phyloP scores from a whole-genome alignment of 2,888 invertebrate genomes.

The Limnephilus rhombicus region DNA sequence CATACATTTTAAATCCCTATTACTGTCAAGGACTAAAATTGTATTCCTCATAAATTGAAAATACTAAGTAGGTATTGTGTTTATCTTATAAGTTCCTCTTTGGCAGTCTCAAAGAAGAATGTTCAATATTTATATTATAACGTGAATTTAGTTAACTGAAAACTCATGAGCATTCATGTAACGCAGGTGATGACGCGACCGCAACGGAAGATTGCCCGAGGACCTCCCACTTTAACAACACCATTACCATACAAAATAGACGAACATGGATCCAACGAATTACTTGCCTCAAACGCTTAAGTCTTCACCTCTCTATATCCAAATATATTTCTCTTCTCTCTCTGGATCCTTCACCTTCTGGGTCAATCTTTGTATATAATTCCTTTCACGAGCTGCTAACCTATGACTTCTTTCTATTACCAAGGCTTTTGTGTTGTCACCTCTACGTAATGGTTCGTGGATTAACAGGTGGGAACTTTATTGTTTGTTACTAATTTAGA shows the following conservation, averaged over 20 bases:
- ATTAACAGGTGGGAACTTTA: slow-evolving; percentile 58
- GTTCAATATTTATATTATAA: background rate
- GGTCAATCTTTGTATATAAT: background rate
- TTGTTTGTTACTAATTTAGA: slow-evolving; percentile 20
- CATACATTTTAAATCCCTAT: background rate
- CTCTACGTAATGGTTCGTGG: slow-evolving; percentile 46
- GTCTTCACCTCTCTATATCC: slow-evolving; percentile 13
- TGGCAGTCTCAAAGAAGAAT: background rate
- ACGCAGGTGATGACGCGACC: slow-evolving; percentile 66
- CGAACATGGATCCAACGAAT: slow-evolving; percentile 79
- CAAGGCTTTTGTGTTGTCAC: slow-evolving; percentile 49
- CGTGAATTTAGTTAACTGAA: background rate
- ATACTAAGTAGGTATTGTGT: background rate
- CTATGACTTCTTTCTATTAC: slow-evolving; percentile 32
- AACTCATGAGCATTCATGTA: slow-evolving; percentile 33
- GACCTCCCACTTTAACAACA: slow-evolving; percentile 73
- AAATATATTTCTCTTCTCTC: slow-evolving; percentile 21
- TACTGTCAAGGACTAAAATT: background rate
- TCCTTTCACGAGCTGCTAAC: background rate
- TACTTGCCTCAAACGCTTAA: slow-evolving; percentile 69
- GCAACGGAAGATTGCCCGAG: slow-evolving; percentile 66
- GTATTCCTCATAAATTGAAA: background rate
- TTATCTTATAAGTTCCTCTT: background rate
- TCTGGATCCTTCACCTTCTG: slow-evolving; percentile 26
- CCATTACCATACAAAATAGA: slow-evolving; percentile 81